A percentile compares a stretch with the other conserved stretches of the same genome.
Evolutionary conservation across 2,888 invertebrate species (phyloP).

Genomic region (Lucinisca nassula): DNA sequence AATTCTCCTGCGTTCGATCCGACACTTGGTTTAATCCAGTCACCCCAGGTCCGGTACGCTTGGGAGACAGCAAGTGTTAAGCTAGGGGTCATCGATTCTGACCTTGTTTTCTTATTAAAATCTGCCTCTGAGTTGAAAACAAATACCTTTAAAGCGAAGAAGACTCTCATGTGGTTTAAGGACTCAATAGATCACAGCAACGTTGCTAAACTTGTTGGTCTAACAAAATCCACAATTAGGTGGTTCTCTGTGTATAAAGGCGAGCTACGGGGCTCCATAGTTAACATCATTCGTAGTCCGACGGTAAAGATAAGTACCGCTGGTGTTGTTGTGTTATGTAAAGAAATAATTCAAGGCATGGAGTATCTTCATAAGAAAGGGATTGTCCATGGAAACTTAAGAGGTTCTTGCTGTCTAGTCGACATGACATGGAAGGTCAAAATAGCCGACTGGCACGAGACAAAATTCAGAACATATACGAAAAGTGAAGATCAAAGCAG

Average conservation of each 20-base stretch:
- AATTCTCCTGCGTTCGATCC: not conserved
- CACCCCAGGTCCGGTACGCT: constrained; percentile 48
- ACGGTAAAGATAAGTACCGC: constrained; percentile 80
- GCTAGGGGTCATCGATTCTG: constrained; percentile 22
- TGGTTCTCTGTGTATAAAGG: constrained; percentile 54
- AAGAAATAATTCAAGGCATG: constrained; percentile 82
- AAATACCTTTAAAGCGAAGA: constrained; percentile 64
- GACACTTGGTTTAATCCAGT: constrained; percentile 29
- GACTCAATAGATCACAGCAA: constrained; percentile 80
- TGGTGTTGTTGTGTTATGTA: constrained; percentile 81
- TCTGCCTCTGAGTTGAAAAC: not conserved
- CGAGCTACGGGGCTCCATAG: constrained; percentile 72
- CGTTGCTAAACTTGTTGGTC: constrained; percentile 82
- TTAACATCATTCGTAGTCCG: constrained; percentile 81
- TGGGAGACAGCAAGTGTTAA: constrained; percentile 9
- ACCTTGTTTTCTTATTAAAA: constrained; percentile 27
- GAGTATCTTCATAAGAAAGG: constrained; percentile 82
- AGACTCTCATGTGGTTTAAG: constrained; percentile 77
- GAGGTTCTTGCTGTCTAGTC: constrained; percentile 79
- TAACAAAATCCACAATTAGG: constrained; percentile 75
- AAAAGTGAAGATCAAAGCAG: constrained; percentile 59
- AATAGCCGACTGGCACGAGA: constrained; percentile 84
- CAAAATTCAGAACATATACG: constrained; percentile 57
- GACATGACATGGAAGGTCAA: constrained; percentile 85
- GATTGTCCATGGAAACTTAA: constrained; percentile 84